phyloP scores from a whole-genome alignment of 1,140 invertebrate species.

The Hyposmocoma kahamanoa region DNA sequence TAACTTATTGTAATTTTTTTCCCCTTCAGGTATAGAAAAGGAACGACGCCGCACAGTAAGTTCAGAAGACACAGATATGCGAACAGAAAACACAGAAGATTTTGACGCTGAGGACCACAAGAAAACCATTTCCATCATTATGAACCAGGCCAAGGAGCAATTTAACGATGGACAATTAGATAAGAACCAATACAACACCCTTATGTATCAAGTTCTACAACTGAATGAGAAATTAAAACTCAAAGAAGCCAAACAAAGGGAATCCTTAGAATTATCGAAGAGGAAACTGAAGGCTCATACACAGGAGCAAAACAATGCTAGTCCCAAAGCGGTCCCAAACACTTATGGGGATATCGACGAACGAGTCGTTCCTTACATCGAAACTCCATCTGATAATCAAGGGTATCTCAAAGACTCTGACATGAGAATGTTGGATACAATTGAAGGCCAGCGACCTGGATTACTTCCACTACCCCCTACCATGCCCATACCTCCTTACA shows the following conservation, averaged over 20 bases:
- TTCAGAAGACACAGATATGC: conserved; percentile 69
- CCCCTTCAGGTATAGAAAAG: conserved; percentile 45
- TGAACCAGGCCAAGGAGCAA: conserved; percentile 88
- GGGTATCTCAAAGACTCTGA: conserved; percentile 44
- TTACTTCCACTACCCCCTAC: conserved; percentile 46
- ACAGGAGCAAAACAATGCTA: conserved; percentile 67
- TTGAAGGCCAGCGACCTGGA: conserved; percentile 19
- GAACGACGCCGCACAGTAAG: conserved; percentile 55
- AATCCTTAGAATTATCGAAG: conserved; percentile 69
- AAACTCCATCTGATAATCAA: conserved; percentile 31
- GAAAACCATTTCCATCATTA: conserved; percentile 83
- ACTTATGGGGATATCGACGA: conserved; percentile 73
- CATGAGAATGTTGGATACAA: conserved; percentile 34
- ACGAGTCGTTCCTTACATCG: conserved; percentile 45
- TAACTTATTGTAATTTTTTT: conserved; percentile 3
- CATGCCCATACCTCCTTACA: conserved; percentile 35
- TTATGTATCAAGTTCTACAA: conserved; percentile 85
- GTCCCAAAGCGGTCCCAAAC: conserved; percentile 50
- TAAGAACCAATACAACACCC: conserved; percentile 84
- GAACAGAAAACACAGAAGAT: conserved; percentile 67
- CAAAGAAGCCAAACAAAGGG: conserved; percentile 82
- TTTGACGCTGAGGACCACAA: conserved; percentile 76
- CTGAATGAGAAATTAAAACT: conserved; percentile 87
- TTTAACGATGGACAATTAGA: conserved; percentile 83
- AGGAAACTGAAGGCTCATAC: conserved; percentile 50